Base-by-base conservation (phyloP, 2,888 invertebrate genomes). In the Steinernema hermaphroditum region DNA sequence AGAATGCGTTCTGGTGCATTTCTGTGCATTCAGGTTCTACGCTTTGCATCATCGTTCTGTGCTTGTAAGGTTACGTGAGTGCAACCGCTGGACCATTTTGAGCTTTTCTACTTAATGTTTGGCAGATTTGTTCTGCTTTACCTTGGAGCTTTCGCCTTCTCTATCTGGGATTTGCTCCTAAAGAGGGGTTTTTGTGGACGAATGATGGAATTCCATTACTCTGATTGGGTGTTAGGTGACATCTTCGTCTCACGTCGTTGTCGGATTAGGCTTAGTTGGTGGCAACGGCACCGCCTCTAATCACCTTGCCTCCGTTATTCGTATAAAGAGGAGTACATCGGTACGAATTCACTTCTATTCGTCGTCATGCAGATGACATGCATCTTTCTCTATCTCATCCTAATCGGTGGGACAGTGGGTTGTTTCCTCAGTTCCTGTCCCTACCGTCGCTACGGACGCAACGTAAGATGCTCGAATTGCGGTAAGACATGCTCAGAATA, bases 391-490 rank as follows among this genome's bases (percentile, higher is more conserved):
- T 62, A 32, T 32, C 32, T 62, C 34, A 27, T 34, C 12, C 16
- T 62, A 32, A 62, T 62, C 19, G 32, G 62, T 27, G 62, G 8
- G 12, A n/a, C 62, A 16, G 16, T 62, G 29, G 76, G 80, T 41
- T 84, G 84, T 68, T 83, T 82, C 74, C 80, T 84, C 68, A 84
- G 82, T 74, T 82, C 82, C 19, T 84, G 84, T 50, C 84, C 84
- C n/a, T 84, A 84, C 72, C 74, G 82, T 27, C 73, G 84, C 71
- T 81, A 82, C 70, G 82, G 82, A 8, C 68, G 83, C 74, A 81
- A 76, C 49, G 74, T 76, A 8, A 71, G 76, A 27, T 82, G 81
- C 34, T 71, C 79, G n/a, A 76, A 69, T 19, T 83, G 83, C 71
- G 76, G 77, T 74, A 50, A 73, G 72, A 8, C 9, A 41, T 72